Base-by-base conservation (phyloP, 2,888 invertebrate species). In the Clivina fossor region DNA sequence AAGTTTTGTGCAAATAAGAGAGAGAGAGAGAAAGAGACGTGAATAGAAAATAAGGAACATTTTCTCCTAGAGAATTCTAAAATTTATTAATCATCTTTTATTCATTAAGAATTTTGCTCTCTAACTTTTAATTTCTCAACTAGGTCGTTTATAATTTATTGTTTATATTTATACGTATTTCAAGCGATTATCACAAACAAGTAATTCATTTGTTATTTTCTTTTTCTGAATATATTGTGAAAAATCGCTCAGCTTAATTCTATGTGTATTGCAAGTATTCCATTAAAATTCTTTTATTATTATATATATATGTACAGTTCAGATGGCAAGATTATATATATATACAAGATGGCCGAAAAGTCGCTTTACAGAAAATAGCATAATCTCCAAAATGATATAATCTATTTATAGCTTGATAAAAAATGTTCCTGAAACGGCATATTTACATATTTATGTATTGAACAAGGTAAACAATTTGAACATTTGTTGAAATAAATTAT, bases 281-380 rank as follows among this genome's bases (percentile, higher is more conserved):
- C 13, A 33, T 15, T 33, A 8, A 33, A 8, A 3, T 33, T 9
- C 5, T 13, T 33, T 33, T 33, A 16, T 8, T 33, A 15, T 15
- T 16, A 15, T 33, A 33, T 33, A 15, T 11, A 51, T 51, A 51
- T 51, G 24, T 51, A 51, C 43, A 51, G n/a, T 41, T 30, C n/a
- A 43, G 32, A 51, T 43, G 43, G 51, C 43, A 51, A 51, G 43
- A 44, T 53, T 41, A 40, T 40, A 38, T 18, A 28, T 50, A 40
- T 49, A 26, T 40, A 24, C 26, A 33, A 44, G 33, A 53, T 44
- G n/a, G n/a, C n/a, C n/a, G n/a, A n/a, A n/a, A n/a, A n/a, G n/a
- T n/a, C n/a, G n/a, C n/a, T n/a, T n/a, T n/a, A n/a, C n/a, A n/a
- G n/a, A n/a, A n/a, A n/a, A n/a, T n/a, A n/a, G n/a, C n/a, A n/a